These are phyloP conservation scores for Acrocephalus kingi DNA, from an alignment of 2,113 vertebrate genomes.

Conservation along the genomic window DNA sequence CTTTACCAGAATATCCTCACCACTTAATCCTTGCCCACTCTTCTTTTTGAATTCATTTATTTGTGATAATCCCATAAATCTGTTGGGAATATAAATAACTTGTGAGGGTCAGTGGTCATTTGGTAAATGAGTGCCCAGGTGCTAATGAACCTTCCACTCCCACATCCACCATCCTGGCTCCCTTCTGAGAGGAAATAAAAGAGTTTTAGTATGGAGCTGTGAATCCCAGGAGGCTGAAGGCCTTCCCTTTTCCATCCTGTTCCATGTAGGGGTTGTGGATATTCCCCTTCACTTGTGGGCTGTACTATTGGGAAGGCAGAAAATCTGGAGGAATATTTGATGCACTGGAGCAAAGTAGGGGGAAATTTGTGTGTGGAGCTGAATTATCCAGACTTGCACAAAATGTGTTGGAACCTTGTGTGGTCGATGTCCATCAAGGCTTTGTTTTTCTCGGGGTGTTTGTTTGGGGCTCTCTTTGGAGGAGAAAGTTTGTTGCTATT, in stretches of 20 bases:
- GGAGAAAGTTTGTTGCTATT: not conserved
- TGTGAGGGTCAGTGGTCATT: accelerated
- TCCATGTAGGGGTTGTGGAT: accelerated
- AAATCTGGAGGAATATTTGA: not conserved
- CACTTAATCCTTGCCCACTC: not conserved
- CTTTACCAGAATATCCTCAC: not conserved
- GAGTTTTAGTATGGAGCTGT: not conserved
- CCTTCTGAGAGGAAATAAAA: not conserved
- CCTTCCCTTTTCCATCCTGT: not conserved
- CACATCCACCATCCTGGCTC: accelerated
- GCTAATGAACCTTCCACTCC: not conserved
- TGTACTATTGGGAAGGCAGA: not conserved
- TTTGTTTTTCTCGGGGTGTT: not conserved
- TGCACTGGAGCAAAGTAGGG: accelerated
- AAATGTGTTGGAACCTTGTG: not conserved
- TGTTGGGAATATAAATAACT: not conserved
- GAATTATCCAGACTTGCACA: not conserved
- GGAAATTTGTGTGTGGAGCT: not conserved
- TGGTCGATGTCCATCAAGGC: accelerated
- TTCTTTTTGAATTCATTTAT: not conserved
- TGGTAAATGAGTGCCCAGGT: not conserved
- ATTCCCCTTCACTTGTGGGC: not conserved
- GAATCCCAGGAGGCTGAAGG: not conserved
- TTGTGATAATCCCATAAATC: not conserved
- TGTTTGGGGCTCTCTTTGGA: not conserved